A percentile compares a stretch with the other conserved stretches of the same genome.
These are phyloP conservation scores for Gymnoscopelus braueri DNA, from an alignment of 2,797 vertebrate genomes.

Conservation along the genomic window DNA sequence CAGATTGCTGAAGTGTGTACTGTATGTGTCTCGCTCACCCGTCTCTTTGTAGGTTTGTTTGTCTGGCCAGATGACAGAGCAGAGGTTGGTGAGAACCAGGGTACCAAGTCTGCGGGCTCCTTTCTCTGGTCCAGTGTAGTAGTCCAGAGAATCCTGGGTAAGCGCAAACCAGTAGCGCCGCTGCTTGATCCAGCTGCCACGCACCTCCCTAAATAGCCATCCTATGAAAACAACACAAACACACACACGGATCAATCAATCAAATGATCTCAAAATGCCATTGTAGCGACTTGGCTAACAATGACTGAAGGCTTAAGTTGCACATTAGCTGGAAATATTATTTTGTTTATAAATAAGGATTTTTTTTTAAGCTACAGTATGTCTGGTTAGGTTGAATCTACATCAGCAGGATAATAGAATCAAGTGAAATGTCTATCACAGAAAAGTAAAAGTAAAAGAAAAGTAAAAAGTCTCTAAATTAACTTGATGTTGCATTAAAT, in stretches of 20 bases:
- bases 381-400: too few species aligned
- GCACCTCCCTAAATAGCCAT: constrained; percentile 92
- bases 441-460: too few species aligned
- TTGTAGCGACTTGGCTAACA: too few species aligned
- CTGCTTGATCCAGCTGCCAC: constrained; percentile 89
- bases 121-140: constrained; percentile 89
- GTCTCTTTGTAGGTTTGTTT: constrained; percentile 94
- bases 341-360: too few species aligned
- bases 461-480: too few species aligned
- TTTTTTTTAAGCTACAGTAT: too few species aligned
- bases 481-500: background rate
- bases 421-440: constrained; percentile 11
- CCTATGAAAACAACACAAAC: constrained; percentile 72
- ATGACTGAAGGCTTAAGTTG: too few species aligned
- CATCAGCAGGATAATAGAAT: constrained; percentile 1
- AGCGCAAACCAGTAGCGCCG: constrained; percentile 96
- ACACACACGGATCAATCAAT: too few species aligned
- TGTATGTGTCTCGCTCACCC: constrained; percentile 74
- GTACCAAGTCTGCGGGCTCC: constrained; percentile 88
- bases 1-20: background rate
- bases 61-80: constrained; percentile 93
- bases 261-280: too few species aligned
- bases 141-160: constrained; percentile 92
- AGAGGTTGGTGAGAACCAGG: constrained; percentile 94
- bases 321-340: too few species aligned